Percentiles rank a stretch among this genome's conserved stretches.
Conservation (phyloP, 92 coral and sea anemone species). For the Montipora capitata region DNA sequence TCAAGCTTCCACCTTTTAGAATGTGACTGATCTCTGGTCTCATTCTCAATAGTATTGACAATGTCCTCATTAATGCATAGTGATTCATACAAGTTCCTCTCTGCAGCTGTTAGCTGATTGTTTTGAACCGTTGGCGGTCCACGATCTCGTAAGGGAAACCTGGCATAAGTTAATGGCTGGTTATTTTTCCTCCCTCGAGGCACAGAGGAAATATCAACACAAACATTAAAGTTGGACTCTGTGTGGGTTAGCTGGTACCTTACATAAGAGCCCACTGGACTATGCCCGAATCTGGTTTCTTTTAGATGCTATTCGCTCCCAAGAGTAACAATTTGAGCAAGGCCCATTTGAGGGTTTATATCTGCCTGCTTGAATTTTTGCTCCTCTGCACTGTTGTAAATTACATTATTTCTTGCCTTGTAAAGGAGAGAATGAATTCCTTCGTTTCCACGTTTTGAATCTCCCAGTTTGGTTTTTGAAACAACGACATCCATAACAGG, state of each 20-base stretch:
- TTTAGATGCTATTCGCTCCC: not conserved
- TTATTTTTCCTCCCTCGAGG: slow-evolving; percentile 6
- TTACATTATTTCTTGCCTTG: no score
- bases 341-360: slow-evolving; percentile 70
- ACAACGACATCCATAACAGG: slow-evolving; percentile 67
- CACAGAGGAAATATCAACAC: slow-evolving; percentile 23
- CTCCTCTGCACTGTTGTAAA: no score
- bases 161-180: slow-evolving; percentile 1
- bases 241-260: slow-evolving; percentile 56
- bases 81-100: slow-evolving; percentile 26
- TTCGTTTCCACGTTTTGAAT: slow-evolving; percentile 33
- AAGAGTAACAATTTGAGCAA: slow-evolving; percentile 24
- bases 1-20: no score
- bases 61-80: slow-evolving; percentile 21
- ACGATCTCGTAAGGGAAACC: slow-evolving; percentile 14
- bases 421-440: slow-evolving; percentile 61
- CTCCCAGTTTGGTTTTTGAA: slow-evolving; percentile 61
- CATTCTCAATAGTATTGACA: slow-evolving; percentile 16
- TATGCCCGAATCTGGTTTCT: slow-evolving; percentile 69
- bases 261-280: slow-evolving; percentile 52
- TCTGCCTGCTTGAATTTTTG: not conserved
- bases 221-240: slow-evolving; percentile 59
- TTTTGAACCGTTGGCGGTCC: slow-evolving; percentile 8
- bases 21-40: slow-evolving; percentile 46
- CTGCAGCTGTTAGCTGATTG: slow-evolving; percentile 21